Evolutionary conservation across 2,113 vertebrate species (phyloP).

Genomic region (Gnathonemus echidnorhynchus): DNA sequence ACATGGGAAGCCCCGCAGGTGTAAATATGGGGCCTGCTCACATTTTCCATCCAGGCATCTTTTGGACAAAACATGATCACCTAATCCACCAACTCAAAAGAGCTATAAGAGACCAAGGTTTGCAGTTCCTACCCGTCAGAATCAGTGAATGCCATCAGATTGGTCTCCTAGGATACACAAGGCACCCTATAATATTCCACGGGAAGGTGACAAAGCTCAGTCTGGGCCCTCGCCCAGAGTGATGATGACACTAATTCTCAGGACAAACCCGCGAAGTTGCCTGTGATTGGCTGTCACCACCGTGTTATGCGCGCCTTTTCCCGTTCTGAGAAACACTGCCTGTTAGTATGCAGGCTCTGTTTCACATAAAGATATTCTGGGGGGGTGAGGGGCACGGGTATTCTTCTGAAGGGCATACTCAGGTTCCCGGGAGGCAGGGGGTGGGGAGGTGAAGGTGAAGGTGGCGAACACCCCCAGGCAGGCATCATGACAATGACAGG

Average conservation of each 20-base stretch:
- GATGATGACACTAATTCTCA: not conserved
- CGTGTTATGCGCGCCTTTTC: not conserved
- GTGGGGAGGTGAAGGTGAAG: not conserved
- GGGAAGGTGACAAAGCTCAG: not conserved
- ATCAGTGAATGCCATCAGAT: not conserved
- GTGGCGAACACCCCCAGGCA: not conserved
- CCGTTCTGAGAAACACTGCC: not conserved
- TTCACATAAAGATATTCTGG: not conserved
- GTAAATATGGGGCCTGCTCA: slow-evolving; percentile 60
- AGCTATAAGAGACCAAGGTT: slow-evolving; percentile 55
- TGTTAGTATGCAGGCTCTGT: not conserved
- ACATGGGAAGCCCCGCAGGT: slow-evolving; percentile 48
- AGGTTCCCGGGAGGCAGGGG: not conserved
- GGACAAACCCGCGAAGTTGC: not conserved
- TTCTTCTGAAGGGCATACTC: not conserved
- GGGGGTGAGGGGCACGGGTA: not conserved
- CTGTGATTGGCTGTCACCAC: not conserved
- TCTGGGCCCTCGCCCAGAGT: not conserved
- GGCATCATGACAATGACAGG: not conserved
- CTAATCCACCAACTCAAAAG: slow-evolving; percentile 40
- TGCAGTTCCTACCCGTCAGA: slow-evolving; percentile 25
- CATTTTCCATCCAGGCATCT: slow-evolving; percentile 53
- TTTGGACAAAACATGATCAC: slow-evolving; percentile 46
- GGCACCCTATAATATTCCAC: not conserved
- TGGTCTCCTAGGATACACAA: not conserved